Base-by-base conservation (phyloP, 2,113 vertebrate genomes). In the Podarcis muralis region DNA sequence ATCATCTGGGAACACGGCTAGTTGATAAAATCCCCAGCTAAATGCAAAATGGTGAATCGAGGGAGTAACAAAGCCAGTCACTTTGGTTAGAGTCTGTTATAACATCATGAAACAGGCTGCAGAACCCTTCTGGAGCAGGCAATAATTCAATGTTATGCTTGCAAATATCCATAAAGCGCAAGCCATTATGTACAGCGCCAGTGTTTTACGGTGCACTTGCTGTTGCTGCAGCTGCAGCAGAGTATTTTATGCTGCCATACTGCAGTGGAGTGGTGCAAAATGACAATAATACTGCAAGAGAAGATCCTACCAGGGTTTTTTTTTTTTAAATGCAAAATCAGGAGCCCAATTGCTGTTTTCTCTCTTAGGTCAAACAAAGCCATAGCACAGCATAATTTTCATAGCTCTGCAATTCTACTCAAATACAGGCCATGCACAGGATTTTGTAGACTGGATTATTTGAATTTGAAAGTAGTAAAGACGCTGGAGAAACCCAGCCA, bases 91-190 rank as follows among this genome's bases (percentile, higher is more conserved):
- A 48, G 65, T 87, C 82, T n/a, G 68, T 83, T 83, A 77, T 48
- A 90, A 0, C 87, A 90, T 76, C 74, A 81, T 87, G 78, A 84
- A 48, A 65, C 94, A 90, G 88, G 83, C 90, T 90, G 93, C 94
- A 62, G 94, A 79, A 81, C 27, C 59, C 59, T 62, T 93, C 93
- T 83, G 84, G 92, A 62, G 90, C 90, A 35, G 93, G 87, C 13
- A 91, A 94, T 93, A 93, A 95, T 37, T 96, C 94, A 92, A 23
- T 90, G 92, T 94, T 95, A 88, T 85, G 88, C 91, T 90, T 23
- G 74, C 25, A 93, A 90, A 92, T 91, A 93, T 87, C 94, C 93
- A 79, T 93, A 91, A 91, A 92, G 89, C 81, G 15, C 91, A 93
- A 91, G 88, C 87, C 92, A 87, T 90, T 85, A 84, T 88, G 80